phyloP scores from a whole-genome alignment of 2,888 invertebrate species.

The Saturnia japonica region DNA sequence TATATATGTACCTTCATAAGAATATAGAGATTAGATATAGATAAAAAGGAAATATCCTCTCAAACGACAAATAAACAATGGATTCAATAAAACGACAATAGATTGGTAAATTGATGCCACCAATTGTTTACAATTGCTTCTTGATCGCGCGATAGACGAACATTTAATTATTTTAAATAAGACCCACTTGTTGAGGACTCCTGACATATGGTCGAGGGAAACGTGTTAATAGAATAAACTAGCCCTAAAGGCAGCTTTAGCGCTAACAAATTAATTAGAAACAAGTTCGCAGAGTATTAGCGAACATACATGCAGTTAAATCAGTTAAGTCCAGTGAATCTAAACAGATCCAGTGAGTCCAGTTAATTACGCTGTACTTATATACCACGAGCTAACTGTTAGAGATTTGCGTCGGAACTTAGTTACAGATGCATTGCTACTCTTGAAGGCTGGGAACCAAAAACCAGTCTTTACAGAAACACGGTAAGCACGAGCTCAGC shows the following conservation, averaged over 20 bases:
- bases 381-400: no score
- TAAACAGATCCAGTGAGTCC: no score
- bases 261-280: background rate
- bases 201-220: conserved; percentile 7
- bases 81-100: conserved; percentile 19
- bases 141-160: conserved; percentile 39
- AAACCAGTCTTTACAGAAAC: no score
- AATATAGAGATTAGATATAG: background rate
- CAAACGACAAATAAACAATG: conserved; percentile 9
- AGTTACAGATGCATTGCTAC: no score
- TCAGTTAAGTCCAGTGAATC: no score
- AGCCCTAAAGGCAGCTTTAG: background rate
- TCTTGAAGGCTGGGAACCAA: no score
- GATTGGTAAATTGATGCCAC: conserved; percentile 48
- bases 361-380: no score
- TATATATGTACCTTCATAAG: no score
- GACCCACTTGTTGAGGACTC: conserved; percentile 21
- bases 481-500: no score
- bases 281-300: background rate
- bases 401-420: no score
- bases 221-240: background rate
- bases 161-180: conserved; percentile 47
- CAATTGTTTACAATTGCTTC: conserved; percentile 49
- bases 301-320: no score
- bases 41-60: background rate